Evolutionary conservation across 2,888 invertebrate genomes (phyloP), one percentile per base, ranked within the genome.

Genomic region (Hetaerina titia): DNA sequence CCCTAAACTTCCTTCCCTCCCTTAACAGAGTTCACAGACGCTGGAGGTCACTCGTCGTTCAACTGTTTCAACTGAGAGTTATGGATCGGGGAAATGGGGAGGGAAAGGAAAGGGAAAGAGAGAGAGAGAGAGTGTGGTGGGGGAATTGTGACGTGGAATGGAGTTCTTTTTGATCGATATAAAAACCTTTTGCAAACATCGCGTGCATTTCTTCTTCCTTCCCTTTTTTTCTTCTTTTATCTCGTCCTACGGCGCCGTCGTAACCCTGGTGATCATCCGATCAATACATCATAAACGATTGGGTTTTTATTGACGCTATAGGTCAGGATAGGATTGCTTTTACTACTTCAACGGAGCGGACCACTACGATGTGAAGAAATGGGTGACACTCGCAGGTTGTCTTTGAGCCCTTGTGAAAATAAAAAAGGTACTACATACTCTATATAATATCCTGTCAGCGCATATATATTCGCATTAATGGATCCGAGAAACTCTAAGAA

Each of bases 31-130:
- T 81, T 81, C 81, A 4, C 81, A 81, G 69, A 69, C 25, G 81
- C 81, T 31, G 13, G 81, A 81, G 81, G 81, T 81, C 81, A 81
- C 13, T 81, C 81, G 25, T 15, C 31, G 81, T 22, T 81, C 81
- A 81, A 25, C 81, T 22, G 81, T 81, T 81, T 81, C 81, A 31
- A 81, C 81, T 22, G 81, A 31, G 81, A 81, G 81, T 81, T 81
- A 81, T 81, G 81, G 81, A 69, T 81, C 81, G 81, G 22, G 11
- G 25, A 31, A 31, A 22, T 15, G 31, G 11, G 31, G 31, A 15
- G n/a, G 81, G 81, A 25, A 5, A 22, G 31, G 81, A 22, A 11
- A 4, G 13, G 25, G 8, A 15, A 81, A 31, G 31, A 13, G 81
- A 81, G 31, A 22, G 22, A 22, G 69, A 69, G 19, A 13, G 69